These are phyloP conservation scores for Pseudoips prasinana DNA, from an alignment of 2,888 invertebrate genomes.

Conservation along the genomic window DNA sequence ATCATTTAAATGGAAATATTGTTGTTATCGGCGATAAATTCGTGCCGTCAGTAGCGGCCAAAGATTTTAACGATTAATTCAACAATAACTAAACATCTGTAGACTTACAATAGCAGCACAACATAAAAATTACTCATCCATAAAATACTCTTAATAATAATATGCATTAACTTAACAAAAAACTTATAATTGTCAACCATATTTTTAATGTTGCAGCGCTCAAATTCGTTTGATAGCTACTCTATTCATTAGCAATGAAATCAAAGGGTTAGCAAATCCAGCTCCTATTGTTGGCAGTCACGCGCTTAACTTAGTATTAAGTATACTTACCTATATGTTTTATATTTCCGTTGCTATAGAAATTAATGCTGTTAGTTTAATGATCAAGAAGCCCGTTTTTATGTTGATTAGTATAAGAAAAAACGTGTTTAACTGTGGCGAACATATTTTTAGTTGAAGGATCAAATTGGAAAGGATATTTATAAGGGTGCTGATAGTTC, in stretches of 20 bases:
- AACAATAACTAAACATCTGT: slow-evolving; percentile 47
- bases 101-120: slow-evolving; percentile 53
- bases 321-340: slow-evolving; percentile 51
- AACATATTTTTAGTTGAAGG: no score
- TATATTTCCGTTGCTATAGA: slow-evolving; percentile 71
- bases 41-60: slow-evolving; percentile 8
- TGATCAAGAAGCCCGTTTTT: slow-evolving; percentile 28
- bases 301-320: slow-evolving; percentile 71
- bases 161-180: slow-evolving; percentile 48
- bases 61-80: slow-evolving; percentile 44
- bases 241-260: slow-evolving; percentile 70
- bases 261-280: slow-evolving; percentile 81
- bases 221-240: slow-evolving; percentile 16
- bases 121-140: slow-evolving; percentile 78
- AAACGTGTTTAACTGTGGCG: no score
- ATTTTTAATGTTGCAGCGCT: slow-evolving; percentile 26
- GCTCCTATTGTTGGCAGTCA: slow-evolving; percentile 76
- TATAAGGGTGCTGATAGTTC: no score
- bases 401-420: background rate
- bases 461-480: no score
- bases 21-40: background rate
- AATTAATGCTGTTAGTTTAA: slow-evolving; percentile 46
- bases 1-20: slow-evolving; percentile 16
- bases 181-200: slow-evolving; percentile 31
- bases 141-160: slow-evolving; percentile 68